These are phyloP conservation scores for Drosophila pseudotalamancana DNA, from an alignment of 2,888 invertebrate genomes.

Conservation along the genomic window DNA sequence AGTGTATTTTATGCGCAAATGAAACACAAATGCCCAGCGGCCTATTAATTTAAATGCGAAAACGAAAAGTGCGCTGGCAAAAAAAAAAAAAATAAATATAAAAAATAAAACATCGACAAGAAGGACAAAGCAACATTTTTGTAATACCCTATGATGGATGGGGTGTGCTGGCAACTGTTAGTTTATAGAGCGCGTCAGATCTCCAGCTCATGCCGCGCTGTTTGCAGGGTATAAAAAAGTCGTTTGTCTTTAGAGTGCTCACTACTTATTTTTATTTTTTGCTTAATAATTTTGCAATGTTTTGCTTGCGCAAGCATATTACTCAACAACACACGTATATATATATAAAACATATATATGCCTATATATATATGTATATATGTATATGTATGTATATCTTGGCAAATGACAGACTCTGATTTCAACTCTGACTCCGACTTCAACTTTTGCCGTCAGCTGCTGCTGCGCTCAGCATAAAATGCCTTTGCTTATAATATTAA, in stretches of 20 bases:
- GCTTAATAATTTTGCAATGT: slow-evolving; percentile 46
- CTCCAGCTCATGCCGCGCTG: not conserved
- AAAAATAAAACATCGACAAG: too few relatives aligned
- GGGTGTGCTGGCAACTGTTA: not conserved
- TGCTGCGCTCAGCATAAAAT: slow-evolving; percentile 72
- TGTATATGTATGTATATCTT: slow-evolving; percentile 17
- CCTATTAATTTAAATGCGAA: slow-evolving; percentile 72
- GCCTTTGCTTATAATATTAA: slow-evolving; percentile 78
- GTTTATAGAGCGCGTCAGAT: too few relatives aligned
- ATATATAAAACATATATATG: too few relatives aligned
- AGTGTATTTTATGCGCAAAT: slow-evolving; percentile 65
- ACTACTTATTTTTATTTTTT: slow-evolving; percentile 22
- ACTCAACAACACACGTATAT: slow-evolving; percentile 11
- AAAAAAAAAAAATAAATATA: slow-evolving; percentile 10
- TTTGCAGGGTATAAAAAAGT: not conserved
- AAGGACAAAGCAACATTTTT: slow-evolving; percentile 8
- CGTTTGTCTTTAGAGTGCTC: not conserved
- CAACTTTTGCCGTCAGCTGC: slow-evolving; percentile 39
- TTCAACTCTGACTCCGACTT: slow-evolving; percentile 9
- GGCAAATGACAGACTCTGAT: slow-evolving; percentile 44
- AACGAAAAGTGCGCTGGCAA: slow-evolving; percentile 24
- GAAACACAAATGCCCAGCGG: slow-evolving; percentile 73
- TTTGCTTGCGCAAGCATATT: slow-evolving; percentile 66
- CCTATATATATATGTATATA: not conserved
- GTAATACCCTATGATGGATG: not conserved